A percentile compares a stretch with the other conserved stretches of the same genome.
These are phyloP conservation scores for Halyomorpha halys DNA, from an alignment of 1,140 invertebrate genomes.

Conservation along the genomic window DNA sequence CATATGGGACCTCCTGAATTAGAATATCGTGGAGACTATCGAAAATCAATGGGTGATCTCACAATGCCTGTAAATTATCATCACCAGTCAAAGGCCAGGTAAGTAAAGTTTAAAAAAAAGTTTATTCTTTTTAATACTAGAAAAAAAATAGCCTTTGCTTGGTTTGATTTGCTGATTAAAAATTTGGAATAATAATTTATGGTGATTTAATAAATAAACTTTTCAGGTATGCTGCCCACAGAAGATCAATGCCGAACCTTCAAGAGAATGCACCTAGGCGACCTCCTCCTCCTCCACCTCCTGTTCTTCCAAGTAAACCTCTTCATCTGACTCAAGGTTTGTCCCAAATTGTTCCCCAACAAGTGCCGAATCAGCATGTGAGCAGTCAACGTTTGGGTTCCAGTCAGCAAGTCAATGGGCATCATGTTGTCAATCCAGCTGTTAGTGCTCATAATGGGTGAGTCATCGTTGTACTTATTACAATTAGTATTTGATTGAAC, in stretches of 20 bases:
- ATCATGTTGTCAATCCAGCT: too few species aligned
- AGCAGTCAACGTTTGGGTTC: conserved; percentile 23
- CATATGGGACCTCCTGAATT: conserved; percentile 10
- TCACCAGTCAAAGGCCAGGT: conserved; percentile 2
- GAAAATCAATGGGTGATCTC: conserved; percentile 23
- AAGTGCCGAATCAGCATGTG: too few species aligned
- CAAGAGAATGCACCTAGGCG: conserved; percentile 34
- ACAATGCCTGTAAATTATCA: background rate
- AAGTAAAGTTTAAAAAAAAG: background rate
- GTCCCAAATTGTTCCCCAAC: too few species aligned
- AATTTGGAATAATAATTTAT: too few species aligned
- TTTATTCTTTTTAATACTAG: too few species aligned
- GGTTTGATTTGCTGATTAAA: too few species aligned
- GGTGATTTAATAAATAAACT: background rate
- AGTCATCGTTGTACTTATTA: too few species aligned
- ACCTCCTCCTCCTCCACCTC: conserved; percentile 24
- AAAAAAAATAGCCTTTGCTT: too few species aligned
- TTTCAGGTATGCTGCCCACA: conserved; percentile 35
- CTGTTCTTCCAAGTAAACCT: conserved; percentile 36
- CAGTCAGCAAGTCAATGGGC: too few species aligned
- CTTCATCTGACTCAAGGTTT: background rate
- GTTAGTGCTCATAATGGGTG: too few species aligned
- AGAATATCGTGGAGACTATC: conserved; percentile 4
- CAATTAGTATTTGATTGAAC: too few species aligned
- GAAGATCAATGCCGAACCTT: conserved; percentile 60